Evolutionary conservation across 2,888 invertebrate genomes (phyloP).

Genomic region (Cactoblastis cactorum): DNA sequence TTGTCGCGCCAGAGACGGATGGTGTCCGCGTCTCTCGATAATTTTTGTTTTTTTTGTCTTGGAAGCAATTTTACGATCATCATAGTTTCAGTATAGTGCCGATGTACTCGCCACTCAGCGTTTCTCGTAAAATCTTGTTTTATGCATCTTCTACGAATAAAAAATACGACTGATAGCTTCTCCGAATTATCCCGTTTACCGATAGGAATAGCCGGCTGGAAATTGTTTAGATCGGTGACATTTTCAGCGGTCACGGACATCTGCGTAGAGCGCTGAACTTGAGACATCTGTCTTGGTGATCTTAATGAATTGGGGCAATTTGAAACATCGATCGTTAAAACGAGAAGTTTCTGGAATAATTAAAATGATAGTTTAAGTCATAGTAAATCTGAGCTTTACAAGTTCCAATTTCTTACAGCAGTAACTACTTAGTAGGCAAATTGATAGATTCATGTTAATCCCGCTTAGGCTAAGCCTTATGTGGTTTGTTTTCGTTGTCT

Average conservation of each 20-base stretch:
- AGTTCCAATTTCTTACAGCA: too few relatives aligned
- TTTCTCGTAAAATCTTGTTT: conserved; percentile 7
- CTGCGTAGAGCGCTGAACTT: conserved; percentile 1
- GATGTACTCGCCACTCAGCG: not conserved
- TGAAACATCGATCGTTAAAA: not conserved
- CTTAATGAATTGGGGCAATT: not conserved
- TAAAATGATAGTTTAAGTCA: too few relatives aligned
- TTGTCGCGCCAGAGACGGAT: conserved; percentile 5
- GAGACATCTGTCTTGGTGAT: not conserved
- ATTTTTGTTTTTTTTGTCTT: conserved; percentile 8
- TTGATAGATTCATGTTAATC: too few relatives aligned
- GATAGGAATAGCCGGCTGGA: not conserved
- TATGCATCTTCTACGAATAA: not conserved
- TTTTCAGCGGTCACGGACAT: not conserved
- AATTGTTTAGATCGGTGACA: conserved; percentile 6
- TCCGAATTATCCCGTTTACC: not conserved
- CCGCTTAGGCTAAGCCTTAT: too few relatives aligned
- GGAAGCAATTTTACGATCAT: conserved; percentile 10
- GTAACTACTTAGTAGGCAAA: too few relatives aligned
- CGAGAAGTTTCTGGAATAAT: too few relatives aligned
- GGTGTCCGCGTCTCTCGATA: not conserved
- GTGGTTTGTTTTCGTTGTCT: too few relatives aligned
- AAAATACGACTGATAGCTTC: not conserved
- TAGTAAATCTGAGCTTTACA: too few relatives aligned
- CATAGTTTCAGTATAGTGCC: conserved; percentile 9